phyloP scores from a whole-genome alignment of 30 jellyfish, hydroid and myxozoan genomes.

The Aurelia aurita region DNA sequence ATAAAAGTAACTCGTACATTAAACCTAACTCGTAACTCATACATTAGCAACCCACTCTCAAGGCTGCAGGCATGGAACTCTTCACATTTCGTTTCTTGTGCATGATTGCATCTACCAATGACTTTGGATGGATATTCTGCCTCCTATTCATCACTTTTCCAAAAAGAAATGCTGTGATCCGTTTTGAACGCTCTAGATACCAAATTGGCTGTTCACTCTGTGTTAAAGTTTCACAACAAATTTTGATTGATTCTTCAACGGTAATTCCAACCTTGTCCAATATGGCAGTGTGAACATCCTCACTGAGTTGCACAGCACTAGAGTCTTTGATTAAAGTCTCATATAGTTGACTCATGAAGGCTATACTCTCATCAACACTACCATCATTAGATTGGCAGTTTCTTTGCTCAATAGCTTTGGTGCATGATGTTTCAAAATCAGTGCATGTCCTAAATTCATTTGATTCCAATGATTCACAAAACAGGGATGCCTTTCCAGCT shows the following conservation, averaged over 20 bases:
- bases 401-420: neutral
- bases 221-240: neutral
- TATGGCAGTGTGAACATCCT: neutral
- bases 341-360: neutral
- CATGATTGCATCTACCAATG: no score
- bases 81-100: no score
- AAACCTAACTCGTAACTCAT: no score
- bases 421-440: constrained; percentile 18
- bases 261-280: neutral
- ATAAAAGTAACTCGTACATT: no score
- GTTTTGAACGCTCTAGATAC: constrained; percentile 5
- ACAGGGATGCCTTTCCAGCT: constrained; percentile 28
- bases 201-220: neutral
- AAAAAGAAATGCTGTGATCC: constrained; percentile 25
- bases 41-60: no score
- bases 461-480: constrained; percentile 16
- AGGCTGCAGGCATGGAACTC: no score
- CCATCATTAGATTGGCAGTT: neutral
- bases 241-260: neutral
- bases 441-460: constrained; percentile 19
- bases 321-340: neutral
- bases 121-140: no score
- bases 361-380: neutral
- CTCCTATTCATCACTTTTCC: neutral
- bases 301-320: neutral